Evolutionary conservation across 2,113 vertebrate species (phyloP).

Genomic region (Microcebus tavaratra): DNA sequence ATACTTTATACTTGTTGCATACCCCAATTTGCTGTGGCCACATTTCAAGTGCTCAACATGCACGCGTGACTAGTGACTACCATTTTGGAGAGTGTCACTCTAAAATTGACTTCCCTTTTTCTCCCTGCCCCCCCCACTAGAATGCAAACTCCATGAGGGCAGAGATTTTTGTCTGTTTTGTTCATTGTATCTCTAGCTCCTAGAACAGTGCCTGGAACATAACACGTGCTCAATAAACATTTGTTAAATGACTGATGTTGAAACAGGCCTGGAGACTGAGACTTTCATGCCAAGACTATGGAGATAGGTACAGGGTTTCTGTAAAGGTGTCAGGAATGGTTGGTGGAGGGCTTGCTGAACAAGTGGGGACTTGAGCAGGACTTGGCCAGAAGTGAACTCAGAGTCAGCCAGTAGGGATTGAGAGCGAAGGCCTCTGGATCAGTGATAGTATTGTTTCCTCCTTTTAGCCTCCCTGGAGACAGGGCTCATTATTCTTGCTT

Average conservation of each 20-base stretch:
- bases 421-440: neutral
- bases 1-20: neutral
- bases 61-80: neutral
- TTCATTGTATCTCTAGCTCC: neutral
- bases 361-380: neutral
- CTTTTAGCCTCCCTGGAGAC: neutral
- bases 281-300: neutral
- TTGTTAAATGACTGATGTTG: neutral
- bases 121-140: neutral
- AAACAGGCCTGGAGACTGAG: neutral
- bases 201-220: neutral
- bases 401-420: neutral
- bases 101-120: neutral
- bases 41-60: neutral
- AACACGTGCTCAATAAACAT: neutral
- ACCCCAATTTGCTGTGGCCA: neutral
- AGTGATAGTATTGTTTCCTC: neutral
- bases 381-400: neutral
- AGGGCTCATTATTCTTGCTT: neutral
- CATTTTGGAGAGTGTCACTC: neutral
- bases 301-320: neutral
- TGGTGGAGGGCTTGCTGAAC: neutral
- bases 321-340: neutral
- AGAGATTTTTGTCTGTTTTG: neutral
- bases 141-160: neutral